Evolutionary conservation across 2,113 vertebrate genomes (phyloP).

Genomic region (Terrapene triunguis): DNA sequence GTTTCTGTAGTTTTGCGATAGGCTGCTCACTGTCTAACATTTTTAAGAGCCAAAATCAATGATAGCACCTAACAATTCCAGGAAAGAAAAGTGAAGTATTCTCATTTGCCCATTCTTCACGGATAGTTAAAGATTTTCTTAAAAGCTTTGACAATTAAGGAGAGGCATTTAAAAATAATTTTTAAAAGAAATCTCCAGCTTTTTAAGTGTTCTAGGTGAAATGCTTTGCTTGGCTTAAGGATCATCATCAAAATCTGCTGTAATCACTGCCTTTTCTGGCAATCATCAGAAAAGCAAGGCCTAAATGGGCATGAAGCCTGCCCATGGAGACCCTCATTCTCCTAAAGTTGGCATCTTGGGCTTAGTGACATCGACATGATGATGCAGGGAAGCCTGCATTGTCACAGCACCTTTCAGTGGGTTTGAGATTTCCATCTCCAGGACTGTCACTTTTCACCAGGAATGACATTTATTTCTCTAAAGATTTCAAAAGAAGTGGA

Average conservation of each 20-base stretch:
- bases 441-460: conserved; percentile 41
- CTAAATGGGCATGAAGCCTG: neutral
- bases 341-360: neutral
- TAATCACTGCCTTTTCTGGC: neutral
- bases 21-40: neutral
- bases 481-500: conserved; percentile 50
- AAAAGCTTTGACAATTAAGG: neutral
- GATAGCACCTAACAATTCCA: neutral
- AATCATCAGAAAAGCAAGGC: neutral
- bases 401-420: neutral
- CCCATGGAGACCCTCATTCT: neutral
- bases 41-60: conserved; percentile 21
- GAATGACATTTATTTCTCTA: conserved; percentile 45
- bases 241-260: neutral
- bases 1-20: neutral
- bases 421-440: conserved; percentile 40
- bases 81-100: neutral
- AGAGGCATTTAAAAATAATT: neutral
- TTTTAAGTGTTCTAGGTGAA: neutral
- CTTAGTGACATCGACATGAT: neutral
- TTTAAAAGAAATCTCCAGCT: neutral
- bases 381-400: neutral
- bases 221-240: neutral
- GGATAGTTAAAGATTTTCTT: neutral
- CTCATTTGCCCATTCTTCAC: neutral